A percentile compares a stretch with the other conserved stretches of the same genome.
Conservation (phyloP, 64 coral and sea anemone genomes). For the Montipora efflorescens region DNA sequence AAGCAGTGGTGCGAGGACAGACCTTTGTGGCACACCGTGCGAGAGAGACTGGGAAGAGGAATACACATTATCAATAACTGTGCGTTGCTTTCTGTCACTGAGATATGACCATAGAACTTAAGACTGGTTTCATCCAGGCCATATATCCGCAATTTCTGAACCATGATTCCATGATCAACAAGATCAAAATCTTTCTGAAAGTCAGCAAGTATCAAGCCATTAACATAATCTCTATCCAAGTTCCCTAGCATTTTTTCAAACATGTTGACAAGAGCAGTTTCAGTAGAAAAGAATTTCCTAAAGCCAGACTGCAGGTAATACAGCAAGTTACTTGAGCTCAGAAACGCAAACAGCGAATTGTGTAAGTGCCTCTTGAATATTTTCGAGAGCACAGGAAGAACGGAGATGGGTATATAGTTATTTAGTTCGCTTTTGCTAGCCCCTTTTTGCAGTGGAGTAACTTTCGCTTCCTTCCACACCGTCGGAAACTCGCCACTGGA, state of each 20-base stretch:
- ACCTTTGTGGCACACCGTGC: neutral
- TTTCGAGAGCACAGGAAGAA: neutral
- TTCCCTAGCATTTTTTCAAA: slow-evolving; percentile 12
- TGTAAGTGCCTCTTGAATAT: neutral
- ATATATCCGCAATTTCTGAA: neutral
- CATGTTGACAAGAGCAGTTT: slow-evolving; percentile 23
- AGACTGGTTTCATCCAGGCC: neutral
- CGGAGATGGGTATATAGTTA: neutral
- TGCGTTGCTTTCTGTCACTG: neutral
- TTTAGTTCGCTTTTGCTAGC: neutral
- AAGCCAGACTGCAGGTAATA: slow-evolving; percentile 21
- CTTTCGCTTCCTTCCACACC: neutral
- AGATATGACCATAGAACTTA: neutral
- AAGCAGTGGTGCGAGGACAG: neutral
- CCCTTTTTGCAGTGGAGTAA: neutral
- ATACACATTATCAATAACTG: neutral
- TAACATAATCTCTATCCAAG: slow-evolving; percentile 21
- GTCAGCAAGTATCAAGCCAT: slow-evolving; percentile 5
- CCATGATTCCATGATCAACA: slow-evolving; percentile 11
- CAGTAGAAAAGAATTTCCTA: slow-evolving; percentile 6
- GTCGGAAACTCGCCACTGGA: neutral
- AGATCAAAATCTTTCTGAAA: slow-evolving; percentile 18
- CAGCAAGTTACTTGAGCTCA: neutral
- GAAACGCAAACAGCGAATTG: neutral
- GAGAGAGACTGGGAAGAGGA: neutral